A percentile compares a stretch with the other conserved stretches of the same genome.
phyloP scores from a whole-genome alignment of 2,113 vertebrate species.

The Petrocephalus zakoni region DNA sequence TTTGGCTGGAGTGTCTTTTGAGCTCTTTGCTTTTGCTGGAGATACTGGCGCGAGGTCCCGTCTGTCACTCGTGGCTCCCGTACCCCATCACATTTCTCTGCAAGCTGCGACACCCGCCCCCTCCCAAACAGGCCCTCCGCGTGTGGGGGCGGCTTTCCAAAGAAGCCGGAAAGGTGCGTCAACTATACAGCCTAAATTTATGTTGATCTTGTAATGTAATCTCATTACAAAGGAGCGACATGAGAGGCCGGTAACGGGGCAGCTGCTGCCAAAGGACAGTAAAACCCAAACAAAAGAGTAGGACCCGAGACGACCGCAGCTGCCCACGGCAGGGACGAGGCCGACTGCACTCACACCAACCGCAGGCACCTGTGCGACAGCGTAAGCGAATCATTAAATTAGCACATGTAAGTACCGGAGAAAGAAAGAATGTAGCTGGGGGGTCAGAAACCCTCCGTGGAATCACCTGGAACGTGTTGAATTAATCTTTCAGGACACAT shows the following conservation, averaged over 20 bases:
- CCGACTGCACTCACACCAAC: background rate
- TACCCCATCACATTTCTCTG: background rate
- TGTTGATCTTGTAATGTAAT: conserved; percentile 1
- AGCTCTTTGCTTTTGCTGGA: background rate
- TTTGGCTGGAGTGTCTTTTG: background rate
- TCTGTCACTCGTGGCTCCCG: background rate
- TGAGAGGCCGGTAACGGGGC: background rate
- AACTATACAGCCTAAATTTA: background rate
- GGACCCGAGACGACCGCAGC: background rate
- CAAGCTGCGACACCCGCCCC: background rate
- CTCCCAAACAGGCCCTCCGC: background rate
- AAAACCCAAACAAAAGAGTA: background rate
- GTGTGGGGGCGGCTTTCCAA: background rate
- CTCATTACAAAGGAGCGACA: background rate
- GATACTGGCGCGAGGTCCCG: background rate
- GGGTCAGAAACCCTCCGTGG: conserved; percentile 6
- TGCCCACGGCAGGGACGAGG: background rate
- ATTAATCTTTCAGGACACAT: conserved; percentile 28
- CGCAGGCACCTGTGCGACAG: conserved; percentile 10
- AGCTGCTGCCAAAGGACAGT: background rate
- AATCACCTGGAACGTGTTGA: conserved; percentile 18
- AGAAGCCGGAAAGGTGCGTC: background rate
- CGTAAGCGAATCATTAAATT: conserved; percentile 23
- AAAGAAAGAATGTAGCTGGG: background rate
- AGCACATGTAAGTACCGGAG: conserved; percentile 13